Base-by-base conservation (phyloP, 2,113 vertebrate genomes). In the Eidolon helvum region DNA sequence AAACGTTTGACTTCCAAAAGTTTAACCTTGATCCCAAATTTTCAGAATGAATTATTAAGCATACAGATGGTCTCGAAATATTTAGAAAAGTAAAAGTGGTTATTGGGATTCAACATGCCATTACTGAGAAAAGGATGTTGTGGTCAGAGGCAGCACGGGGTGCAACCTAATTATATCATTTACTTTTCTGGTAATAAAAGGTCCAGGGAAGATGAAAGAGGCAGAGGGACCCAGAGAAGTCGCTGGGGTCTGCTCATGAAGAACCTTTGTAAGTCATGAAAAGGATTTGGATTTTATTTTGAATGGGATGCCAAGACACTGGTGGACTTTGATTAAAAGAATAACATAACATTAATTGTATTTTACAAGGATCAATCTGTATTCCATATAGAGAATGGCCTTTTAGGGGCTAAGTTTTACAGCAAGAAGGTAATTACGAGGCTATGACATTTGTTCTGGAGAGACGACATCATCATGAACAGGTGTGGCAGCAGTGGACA, bases 221-320 rank as follows among this genome's bases (percentile, higher is more conserved):
- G 26, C 38, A 79, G 1, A 69, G 19, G 33, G 10, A 57, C 11
- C 55, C 59, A 93, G 30, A 84, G 38, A 65, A 24, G 5, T 59
- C 48, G 28, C 7, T 4, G 1, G 16, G 30, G 7, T 61, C 35
- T 22, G 48, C 79, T 45, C 26, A 48, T 28, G 12, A 63, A 79
- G 4, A 69, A 16, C 22, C 22, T 50, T 66, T 57, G 22, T 18
- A 68, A 68, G 18, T 0, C 40, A 61, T 10, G 30, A 6, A 57
- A 82, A 61, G 8, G 30, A 79, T 61, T 86, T 82, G 22, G 53
- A 55, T 77, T 72, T 90, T 79, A 57, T 75, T 83, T 55, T 21
- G 18, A 66, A 84, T 53, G 40, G 55, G 18, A 45, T 59, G 12
- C 3, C 15, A 87, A 89, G 4, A 0, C 18, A 38, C 16, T 38